Conservation (phyloP, 2,113 vertebrate species). For the Capreolus pygargus region DNA sequence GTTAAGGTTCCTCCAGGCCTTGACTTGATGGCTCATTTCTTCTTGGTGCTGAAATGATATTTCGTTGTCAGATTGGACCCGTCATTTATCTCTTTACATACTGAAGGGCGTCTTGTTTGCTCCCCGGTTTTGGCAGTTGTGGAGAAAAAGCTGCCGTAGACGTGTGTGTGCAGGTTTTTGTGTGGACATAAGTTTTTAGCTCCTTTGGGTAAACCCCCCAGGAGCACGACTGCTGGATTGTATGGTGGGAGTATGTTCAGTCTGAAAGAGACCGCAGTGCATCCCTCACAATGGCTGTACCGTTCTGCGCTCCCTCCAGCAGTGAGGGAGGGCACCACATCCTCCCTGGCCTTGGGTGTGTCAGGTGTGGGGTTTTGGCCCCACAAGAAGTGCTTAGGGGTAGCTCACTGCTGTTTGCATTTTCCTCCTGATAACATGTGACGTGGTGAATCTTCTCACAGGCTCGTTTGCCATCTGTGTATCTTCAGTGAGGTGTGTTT, state of each 20-base stretch:
- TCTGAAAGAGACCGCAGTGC: neutral
- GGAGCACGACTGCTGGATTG: neutral
- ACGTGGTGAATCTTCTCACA: accelerated
- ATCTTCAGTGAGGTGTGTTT: neutral
- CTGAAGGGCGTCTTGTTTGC: too few species aligned
- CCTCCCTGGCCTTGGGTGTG: neutral
- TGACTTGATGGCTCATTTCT: neutral
- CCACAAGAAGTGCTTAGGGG: accelerated
- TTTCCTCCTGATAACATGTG: accelerated
- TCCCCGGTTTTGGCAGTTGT: neutral
- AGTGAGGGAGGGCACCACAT: accelerated
- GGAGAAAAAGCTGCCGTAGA: neutral
- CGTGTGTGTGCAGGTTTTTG: too few species aligned
- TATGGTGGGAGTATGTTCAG: accelerated
- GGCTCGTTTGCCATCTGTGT: neutral
- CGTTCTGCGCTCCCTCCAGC: neutral
- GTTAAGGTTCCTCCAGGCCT: neutral
- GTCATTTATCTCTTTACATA: neutral
- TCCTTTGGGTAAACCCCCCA: too few species aligned
- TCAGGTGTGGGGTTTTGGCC: neutral
- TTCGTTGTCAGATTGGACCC: accelerated
- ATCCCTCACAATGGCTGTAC: neutral
- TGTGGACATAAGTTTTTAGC: neutral
- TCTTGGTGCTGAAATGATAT: neutral
- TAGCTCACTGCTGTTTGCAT: neutral